Conservation (phyloP, 2,888 invertebrate species). For the Hymenopus coronatus region DNA sequence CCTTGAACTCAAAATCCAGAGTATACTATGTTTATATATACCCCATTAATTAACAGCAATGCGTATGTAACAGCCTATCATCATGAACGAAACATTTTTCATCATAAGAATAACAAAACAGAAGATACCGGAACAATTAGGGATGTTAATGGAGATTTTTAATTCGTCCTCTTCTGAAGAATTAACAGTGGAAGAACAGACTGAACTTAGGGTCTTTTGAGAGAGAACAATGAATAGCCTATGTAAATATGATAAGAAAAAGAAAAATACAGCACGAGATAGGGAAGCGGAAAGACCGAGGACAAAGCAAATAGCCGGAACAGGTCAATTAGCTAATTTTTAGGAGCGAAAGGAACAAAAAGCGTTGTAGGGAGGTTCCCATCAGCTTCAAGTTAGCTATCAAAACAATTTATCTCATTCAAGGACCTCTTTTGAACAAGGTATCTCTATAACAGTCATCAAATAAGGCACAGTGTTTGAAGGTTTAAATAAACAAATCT, state of each 20-base stretch:
- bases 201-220: not conserved
- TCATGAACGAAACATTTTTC: not conserved
- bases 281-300: not conserved
- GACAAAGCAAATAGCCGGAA: not conserved
- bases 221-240: not conserved
- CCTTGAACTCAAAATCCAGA: too few species aligned
- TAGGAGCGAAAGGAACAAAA: not conserved
- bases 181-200: not conserved
- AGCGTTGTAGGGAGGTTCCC: not conserved
- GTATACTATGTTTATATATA: not conserved
- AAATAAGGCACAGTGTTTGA: not conserved
- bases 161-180: not conserved
- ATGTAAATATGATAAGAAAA: not conserved
- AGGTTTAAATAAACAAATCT: not conserved
- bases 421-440: not conserved
- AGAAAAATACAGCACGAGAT: not conserved
- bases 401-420: not conserved
- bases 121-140: not conserved
- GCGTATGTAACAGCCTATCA: not conserved
- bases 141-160: not conserved
- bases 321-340: not conserved
- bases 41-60: not conserved
- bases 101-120: not conserved
- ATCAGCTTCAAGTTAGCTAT: not conserved
- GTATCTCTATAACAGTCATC: not conserved